phyloP scores from a whole-genome alignment of 2,797 vertebrate genomes.

The Centroberyx gerrardi region DNA sequence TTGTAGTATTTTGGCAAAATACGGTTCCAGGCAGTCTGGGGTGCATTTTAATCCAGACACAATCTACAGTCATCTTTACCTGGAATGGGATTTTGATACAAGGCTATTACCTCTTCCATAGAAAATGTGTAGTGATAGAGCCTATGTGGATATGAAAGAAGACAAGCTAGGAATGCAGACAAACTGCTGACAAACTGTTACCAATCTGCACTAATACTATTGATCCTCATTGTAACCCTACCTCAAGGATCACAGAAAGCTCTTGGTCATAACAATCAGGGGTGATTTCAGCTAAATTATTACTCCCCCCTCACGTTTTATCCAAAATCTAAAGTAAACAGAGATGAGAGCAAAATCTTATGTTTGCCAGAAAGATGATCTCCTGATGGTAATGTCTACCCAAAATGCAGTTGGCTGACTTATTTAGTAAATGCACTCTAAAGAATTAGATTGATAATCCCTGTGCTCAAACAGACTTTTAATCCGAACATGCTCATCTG shows the following conservation, averaged over 20 bases:
- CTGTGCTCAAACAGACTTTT: constrained; percentile 62
- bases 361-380: constrained; percentile 41
- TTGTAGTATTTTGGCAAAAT: constrained; percentile 20
- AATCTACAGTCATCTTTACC: background rate
- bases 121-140: background rate
- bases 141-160: constrained; percentile 14
- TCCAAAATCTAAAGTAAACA: constrained; percentile 19
- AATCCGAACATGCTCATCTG: constrained; percentile 66
- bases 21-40: background rate
- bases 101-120: constrained; percentile 1
- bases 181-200: constrained; percentile 18
- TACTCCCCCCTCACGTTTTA: constrained; percentile 19
- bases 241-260: constrained; percentile 37
- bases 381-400: constrained; percentile 39
- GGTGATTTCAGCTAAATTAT: constrained; percentile 34
- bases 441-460: constrained; percentile 80
- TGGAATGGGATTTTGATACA: constrained; percentile 8
- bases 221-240: constrained; percentile 23
- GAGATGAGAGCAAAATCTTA: constrained; percentile 37
- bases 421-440: constrained; percentile 74
- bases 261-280: constrained; percentile 35
- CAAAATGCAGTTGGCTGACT: constrained; percentile 43
- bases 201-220: constrained; percentile 21
- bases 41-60: constrained; percentile 2
- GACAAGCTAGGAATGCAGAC: constrained; percentile 10